Evolutionary conservation across 2,797 vertebrate genomes (phyloP), one percentile per base, ranked within the genome.

Genomic region (Enteromius paludinosus): DNA sequence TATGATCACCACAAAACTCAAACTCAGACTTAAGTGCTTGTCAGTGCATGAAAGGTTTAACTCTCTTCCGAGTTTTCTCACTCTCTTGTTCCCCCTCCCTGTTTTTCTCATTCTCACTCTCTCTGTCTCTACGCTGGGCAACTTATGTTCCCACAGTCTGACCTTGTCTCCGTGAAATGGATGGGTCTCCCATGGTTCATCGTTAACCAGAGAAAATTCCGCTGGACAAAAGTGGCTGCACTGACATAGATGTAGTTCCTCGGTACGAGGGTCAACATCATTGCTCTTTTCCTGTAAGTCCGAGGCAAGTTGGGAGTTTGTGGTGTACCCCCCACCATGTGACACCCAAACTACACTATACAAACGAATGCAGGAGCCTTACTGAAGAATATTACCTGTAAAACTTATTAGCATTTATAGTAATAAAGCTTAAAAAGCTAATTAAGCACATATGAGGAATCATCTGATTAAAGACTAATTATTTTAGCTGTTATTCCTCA

Each of bases 121-220:
- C 64, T 41, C 54, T 76, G 91, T 94, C 89, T 93, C 93, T 94
- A 93, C 92, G 90, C 93, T 89, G 88, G 89, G 92, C 92, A 93
- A 94, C 90, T 94, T 90, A 92, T 90, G 92, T 93, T 92, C 90
- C 92, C 87, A 87, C 83, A 85, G 88, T 92, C 91, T 95, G 94
- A 95, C 95, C 95, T 95, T 95, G 95, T 95, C 95, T 94, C 90
- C 82, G 91, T 92, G 94, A 94, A 95, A 95, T 95, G 93, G 93
- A 95, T 95, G 93, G 93, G 92, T 95, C 93, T 95, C 92, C 91
- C 91, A 92, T 93, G 94, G 93, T 95, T 95, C 94, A 95, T 95
- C 94, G 93, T 95, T 95, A 94, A 94, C 93, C 93, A 91, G 91
- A 94, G 90, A 90, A 91, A 89, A 94, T 93, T 94, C 92, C 78